These are phyloP conservation scores for Chlorospingus flavigularis DNA, from an alignment of 2,797 vertebrate genomes.

Conservation along the genomic window DNA sequence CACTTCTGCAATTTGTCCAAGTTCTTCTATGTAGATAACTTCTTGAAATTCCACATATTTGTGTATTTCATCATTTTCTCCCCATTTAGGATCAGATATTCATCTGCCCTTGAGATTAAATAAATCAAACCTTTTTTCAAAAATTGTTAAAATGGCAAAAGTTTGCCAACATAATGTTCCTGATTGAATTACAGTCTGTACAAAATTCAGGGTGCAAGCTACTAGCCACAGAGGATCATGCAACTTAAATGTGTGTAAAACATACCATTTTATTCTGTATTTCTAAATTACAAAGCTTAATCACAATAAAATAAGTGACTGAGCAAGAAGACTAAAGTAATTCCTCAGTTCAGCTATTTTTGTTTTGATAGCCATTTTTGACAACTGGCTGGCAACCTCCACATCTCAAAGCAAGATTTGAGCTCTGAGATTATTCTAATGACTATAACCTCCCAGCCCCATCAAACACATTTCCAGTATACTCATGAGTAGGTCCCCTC, in stretches of 20 bases:
- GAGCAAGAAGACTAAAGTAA: neutral
- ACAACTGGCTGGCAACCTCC: neutral
- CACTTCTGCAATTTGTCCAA: neutral
- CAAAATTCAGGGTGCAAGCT: neutral
- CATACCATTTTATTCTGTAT: neutral
- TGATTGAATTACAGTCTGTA: neutral
- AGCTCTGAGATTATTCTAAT: neutral
- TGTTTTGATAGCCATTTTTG: neutral
- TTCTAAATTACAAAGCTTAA: neutral
- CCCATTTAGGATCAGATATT: neutral
- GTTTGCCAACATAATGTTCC: neutral
- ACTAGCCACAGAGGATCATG: neutral
- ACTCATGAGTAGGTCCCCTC: neutral
- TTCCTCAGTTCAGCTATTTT: neutral
- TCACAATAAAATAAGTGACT: neutral
- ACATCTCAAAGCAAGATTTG: neutral
- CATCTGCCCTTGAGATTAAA: neutral
- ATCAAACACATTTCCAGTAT: neutral
- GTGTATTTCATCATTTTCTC: neutral
- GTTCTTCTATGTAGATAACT: neutral
- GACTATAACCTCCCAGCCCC: neutral
- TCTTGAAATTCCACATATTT: neutral
- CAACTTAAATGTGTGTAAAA: neutral
- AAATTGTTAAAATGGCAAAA: neutral
- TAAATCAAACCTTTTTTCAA: neutral